phyloP scores from a whole-genome alignment of 1,140 invertebrate genomes.

The Popillia japonica region DNA sequence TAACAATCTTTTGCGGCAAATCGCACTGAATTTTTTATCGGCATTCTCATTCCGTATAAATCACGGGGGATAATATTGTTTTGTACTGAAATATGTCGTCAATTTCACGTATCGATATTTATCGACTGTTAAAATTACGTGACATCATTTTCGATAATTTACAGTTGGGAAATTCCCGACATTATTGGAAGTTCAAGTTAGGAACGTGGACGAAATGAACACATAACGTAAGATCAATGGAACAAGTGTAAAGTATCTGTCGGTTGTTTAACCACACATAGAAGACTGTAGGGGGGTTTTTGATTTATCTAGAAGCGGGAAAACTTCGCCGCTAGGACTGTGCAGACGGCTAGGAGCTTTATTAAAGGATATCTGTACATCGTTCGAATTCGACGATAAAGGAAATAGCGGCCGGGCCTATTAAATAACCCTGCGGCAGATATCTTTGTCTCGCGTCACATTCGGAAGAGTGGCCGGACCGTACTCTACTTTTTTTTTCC shows the following conservation, averaged over 20 bases:
- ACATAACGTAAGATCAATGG: slow-evolving; percentile 24
- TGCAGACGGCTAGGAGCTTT: slow-evolving; percentile 1
- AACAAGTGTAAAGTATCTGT: slow-evolving; percentile 26
- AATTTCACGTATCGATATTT: too few relatives aligned
- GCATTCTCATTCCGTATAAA: too few relatives aligned
- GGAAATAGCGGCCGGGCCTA: slow-evolving; percentile 1
- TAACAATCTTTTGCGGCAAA: too few relatives aligned
- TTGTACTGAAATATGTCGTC: too few relatives aligned
- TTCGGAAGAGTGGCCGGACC: not conserved
- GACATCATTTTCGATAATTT: slow-evolving; percentile 3
- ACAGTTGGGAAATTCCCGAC: not conserved
- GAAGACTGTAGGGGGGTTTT: not conserved
- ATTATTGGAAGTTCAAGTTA: slow-evolving; percentile 2
- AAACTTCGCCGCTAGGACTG: not conserved
- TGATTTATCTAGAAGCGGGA: slow-evolving; percentile 22
- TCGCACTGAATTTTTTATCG: too few relatives aligned
- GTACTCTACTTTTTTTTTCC: too few relatives aligned
- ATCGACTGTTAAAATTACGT: not conserved
- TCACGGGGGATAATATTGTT: too few relatives aligned
- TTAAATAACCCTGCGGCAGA: slow-evolving; percentile 2
- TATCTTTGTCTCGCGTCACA: slow-evolving; percentile 8
- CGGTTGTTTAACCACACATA: slow-evolving; percentile 4
- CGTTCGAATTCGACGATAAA: slow-evolving; percentile 2
- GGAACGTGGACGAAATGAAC: slow-evolving; percentile 11
- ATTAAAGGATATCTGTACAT: slow-evolving; percentile 28